A percentile compares a stretch with the other conserved stretches of the same genome.
Evolutionary conservation across 2,888 invertebrate genomes (phyloP).

Genomic region (Phrixothrix hirtus): DNA sequence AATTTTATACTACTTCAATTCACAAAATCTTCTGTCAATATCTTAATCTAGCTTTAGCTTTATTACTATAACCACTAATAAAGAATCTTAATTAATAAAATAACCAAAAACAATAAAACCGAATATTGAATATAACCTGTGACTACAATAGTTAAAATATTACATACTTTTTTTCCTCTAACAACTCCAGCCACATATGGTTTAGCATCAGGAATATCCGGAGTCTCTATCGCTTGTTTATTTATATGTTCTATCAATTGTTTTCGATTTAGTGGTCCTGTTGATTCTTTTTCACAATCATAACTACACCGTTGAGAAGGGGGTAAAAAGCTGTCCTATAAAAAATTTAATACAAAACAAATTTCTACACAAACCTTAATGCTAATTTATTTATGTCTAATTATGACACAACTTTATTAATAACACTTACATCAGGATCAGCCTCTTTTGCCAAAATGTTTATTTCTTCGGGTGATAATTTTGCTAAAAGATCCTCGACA

Average conservation of each 20-base stretch:
- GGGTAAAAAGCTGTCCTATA: conserved; percentile 94
- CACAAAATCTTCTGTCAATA: no score
- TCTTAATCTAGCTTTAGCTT: no score
- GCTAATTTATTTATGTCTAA: no score
- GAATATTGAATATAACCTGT: no score
- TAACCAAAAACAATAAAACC: no score
- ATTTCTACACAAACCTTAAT: no score
- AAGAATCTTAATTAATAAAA: no score
- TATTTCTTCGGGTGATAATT: conserved; percentile 93
- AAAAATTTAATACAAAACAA: no score
- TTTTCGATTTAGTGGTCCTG: conserved; percentile 94
- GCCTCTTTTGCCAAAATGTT: conserved; percentile 98
- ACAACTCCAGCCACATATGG: conserved; percentile 90
- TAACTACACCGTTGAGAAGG: conserved; percentile 95
- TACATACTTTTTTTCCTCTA: conserved; percentile 85
- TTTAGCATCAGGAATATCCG: conserved; percentile 94
- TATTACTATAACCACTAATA: no score
- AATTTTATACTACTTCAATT: no score
- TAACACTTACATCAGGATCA: conserved; percentile 95
- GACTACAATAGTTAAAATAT: no score
- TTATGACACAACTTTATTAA: no score
- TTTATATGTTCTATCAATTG: conserved; percentile 95
- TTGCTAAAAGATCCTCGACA: conserved; percentile 91
- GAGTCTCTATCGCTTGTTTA: conserved; percentile 96
- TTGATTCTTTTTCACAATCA: conserved; percentile 92